Base-by-base conservation (phyloP, 1,140 invertebrate species). In the Platorchestia sp. region DNA sequence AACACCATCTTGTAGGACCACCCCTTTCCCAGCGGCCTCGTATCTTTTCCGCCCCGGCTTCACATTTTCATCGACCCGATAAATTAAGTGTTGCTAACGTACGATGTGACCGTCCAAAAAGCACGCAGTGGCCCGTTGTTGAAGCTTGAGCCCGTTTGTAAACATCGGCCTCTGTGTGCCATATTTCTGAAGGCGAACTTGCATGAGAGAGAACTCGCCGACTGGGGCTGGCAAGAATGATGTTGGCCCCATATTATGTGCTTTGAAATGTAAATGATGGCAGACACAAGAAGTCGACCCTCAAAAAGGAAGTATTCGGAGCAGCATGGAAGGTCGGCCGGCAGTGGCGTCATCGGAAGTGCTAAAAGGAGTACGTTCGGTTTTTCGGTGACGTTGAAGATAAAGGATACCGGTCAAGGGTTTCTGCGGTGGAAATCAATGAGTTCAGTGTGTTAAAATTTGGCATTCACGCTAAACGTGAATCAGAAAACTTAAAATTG, bases 261-360 rank as follows among this genome's bases (percentile, higher is more conserved):
- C 59, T 75, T 75, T 75, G 59, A 75, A 75, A 75, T 75, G 59
- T 75, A 75, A 75, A 75, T 75, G 59, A 75, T 75, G 59, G 59
- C 59, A 75, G 59, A 75, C 59, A 75, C 59, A 75, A 75, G 59
- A 75, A 75, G 59, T 75, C 59, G 59, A 75, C 59, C 27, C 27
- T 75, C 36, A 75, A 75, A 36, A 75, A 75, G 59, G 59, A 27
- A 75, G 27, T 1, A 75, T 75, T 75, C 36, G 10, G 59, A 75
- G 59, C 10, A 75, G 14, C 36, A 19, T 75, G 59, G 59, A 75
- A 36, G 59, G 10, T 1, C 59, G 59, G 59, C 14, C 59, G 27
- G 1, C 27, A 10, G 27, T 10, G 3, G 59, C 7, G 59, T 75
- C 59, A 27, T 36, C 36, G 59, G 1, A 75, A 75, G 36, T 36